Evolutionary conservation across 2,888 invertebrate species (phyloP).

Genomic region (Tetragonisca angustula): DNA sequence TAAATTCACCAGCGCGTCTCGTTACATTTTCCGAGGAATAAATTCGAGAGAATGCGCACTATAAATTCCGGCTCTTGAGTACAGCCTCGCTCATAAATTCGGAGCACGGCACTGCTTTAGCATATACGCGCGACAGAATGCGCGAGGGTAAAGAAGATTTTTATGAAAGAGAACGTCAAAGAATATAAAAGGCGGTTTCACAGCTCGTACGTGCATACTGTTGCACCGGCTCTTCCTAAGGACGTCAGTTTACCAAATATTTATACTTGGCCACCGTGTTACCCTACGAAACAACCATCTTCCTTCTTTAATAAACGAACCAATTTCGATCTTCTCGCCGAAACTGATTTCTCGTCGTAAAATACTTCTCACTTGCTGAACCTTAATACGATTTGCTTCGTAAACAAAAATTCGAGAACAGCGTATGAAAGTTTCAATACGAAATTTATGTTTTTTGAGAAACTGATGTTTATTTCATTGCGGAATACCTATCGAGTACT

Average conservation of each 20-base stretch:
- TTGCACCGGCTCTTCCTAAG: conserved; percentile 5
- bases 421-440: no score
- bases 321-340: not conserved
- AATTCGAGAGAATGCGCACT: conserved; percentile 61
- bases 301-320: not conserved
- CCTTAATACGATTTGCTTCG: no score
- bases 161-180: conserved; percentile 60
- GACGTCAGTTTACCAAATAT: conserved; percentile 32
- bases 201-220: not conserved
- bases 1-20: conserved; percentile 57
- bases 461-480: no score
- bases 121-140: conserved; percentile 57
- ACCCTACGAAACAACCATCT: conserved; percentile 26
- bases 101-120: conserved; percentile 53
- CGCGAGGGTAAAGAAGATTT: conserved; percentile 54
- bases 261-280: conserved; percentile 16
- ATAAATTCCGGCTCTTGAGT: conserved; percentile 62
- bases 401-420: no score
- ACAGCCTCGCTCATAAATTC: conserved; percentile 60
- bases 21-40: conserved; percentile 65
- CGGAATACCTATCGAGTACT: no score
- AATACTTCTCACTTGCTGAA: no score
- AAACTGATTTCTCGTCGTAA: not conserved
- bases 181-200: conserved; percentile 51
- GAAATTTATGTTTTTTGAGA: no score